Evolutionary conservation across 2,888 invertebrate genomes (phyloP).

Genomic region (Aplocera efformata): DNA sequence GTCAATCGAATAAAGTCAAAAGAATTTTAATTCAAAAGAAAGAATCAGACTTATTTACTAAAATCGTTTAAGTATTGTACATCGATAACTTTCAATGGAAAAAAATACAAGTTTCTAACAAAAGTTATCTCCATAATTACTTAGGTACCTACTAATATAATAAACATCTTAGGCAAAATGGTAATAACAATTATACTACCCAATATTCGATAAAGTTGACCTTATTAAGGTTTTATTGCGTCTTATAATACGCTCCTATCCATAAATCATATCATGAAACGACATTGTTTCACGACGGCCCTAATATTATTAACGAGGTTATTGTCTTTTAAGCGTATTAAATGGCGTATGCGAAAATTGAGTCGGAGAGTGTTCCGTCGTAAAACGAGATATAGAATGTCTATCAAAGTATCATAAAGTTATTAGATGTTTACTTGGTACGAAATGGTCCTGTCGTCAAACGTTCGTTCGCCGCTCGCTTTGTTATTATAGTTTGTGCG

Average conservation of each 20-base stretch:
- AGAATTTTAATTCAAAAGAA: too few species aligned
- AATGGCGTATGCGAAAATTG: slow-evolving; percentile 17
- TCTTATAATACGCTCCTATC: slow-evolving; percentile 19
- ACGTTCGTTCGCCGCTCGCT: too few species aligned
- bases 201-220: slow-evolving; percentile 29
- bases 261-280: slow-evolving; percentile 23
- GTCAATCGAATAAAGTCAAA: too few species aligned
- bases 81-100: too few species aligned
- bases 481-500: too few species aligned
- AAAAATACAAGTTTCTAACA: too few species aligned
- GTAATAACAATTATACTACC: slow-evolving; percentile 4
- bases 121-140: too few species aligned
- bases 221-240: slow-evolving; percentile 11
- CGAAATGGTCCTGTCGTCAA: too few species aligned
- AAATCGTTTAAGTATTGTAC: too few species aligned
- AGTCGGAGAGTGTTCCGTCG: slow-evolving; percentile 11
- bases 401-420: slow-evolving; percentile 3
- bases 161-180: too few species aligned
- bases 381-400: slow-evolving; percentile 10
- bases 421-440: neutral
- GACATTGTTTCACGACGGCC: slow-evolving; percentile 20
- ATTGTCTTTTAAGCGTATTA: slow-evolving; percentile 17
- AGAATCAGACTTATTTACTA: too few species aligned
- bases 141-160: too few species aligned
- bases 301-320: slow-evolving; percentile 23